phyloP scores from a whole-genome alignment of 2,113 vertebrate species.

The Myrmecophaga tridactyla region DNA sequence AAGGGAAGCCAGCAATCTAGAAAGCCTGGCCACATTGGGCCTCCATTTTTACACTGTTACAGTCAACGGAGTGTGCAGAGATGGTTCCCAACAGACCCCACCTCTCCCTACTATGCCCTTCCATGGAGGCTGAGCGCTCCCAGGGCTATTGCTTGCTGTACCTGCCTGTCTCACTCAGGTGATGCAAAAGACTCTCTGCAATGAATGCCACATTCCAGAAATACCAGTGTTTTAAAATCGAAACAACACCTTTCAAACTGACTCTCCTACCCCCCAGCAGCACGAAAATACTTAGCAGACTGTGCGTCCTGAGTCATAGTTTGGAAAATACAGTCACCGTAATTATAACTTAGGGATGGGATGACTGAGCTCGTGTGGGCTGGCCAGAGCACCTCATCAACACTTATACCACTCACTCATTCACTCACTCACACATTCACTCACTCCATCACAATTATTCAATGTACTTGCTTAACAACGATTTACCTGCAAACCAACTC shows the following conservation, averaged over 20 bases:
- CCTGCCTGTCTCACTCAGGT: not conserved
- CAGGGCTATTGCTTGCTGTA: not conserved
- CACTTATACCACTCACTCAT: not conserved
- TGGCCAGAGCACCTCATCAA: not conserved
- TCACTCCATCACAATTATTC: not conserved
- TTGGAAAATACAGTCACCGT: not conserved
- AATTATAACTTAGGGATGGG: not conserved
- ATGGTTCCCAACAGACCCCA: not conserved
- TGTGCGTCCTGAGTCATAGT: slow-evolving; percentile 14
- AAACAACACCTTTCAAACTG: not conserved
- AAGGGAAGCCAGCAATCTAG: not conserved
- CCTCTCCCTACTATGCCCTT: not conserved
- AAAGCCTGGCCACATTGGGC: not conserved
- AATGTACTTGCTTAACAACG: slow-evolving; percentile 7
- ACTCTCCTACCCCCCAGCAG: not conserved
- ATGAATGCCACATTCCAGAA: not conserved
- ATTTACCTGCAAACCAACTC: slow-evolving; percentile 2
- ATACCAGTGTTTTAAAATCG: not conserved
- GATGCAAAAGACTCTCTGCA: not conserved
- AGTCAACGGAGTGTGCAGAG: not conserved
- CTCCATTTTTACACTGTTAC: not conserved
- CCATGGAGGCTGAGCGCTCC: not conserved
- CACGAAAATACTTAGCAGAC: not conserved
- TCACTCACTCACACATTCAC: too few species aligned
- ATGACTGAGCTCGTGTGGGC: not conserved